Evolutionary conservation across 2,888 invertebrate species (phyloP).

Genomic region (Drosophila mercatorum): DNA sequence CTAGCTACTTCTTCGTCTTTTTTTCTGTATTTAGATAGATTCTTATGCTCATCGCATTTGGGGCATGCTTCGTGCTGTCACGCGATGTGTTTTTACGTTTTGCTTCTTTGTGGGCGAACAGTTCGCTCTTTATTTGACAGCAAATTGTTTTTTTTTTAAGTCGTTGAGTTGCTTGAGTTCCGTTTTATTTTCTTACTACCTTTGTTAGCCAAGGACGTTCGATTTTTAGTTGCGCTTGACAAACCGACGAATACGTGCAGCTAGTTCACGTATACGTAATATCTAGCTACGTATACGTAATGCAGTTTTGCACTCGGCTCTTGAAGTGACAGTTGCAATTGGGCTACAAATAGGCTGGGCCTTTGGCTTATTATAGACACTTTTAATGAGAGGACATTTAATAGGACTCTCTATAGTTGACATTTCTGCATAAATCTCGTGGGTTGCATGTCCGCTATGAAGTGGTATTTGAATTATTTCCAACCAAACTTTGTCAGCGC

Average conservation of each 20-base stretch:
- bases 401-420: neutral
- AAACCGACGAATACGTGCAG: conserved; percentile 49
- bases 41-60: conserved; percentile 68
- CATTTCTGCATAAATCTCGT: neutral
- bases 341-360: conserved; percentile 49
- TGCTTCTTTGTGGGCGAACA: conserved; percentile 26
- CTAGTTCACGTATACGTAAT: conserved; percentile 45
- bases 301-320: conserved; percentile 10
- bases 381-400: neutral
- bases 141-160: conserved; percentile 24
- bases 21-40: conserved; percentile 37
- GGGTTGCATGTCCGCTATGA: neutral
- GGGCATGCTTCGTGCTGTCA: conserved; percentile 72
- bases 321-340: conserved; percentile 53
- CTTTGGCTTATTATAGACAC: conserved; percentile 26
- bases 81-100: conserved; percentile 59
- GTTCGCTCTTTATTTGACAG: conserved; percentile 33
- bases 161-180: conserved; percentile 26
- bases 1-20: neutral
- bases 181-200: conserved; percentile 29
- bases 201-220: conserved; percentile 70
- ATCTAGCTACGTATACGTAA: conserved; percentile 38
- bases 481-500: neutral
- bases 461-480: neutral
- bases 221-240: conserved; percentile 65